Percentiles rank a stretch among this genome's conserved stretches.
Evolutionary conservation across 2,888 invertebrate species (phyloP).

Genomic region (Serripes groenlandicus): DNA sequence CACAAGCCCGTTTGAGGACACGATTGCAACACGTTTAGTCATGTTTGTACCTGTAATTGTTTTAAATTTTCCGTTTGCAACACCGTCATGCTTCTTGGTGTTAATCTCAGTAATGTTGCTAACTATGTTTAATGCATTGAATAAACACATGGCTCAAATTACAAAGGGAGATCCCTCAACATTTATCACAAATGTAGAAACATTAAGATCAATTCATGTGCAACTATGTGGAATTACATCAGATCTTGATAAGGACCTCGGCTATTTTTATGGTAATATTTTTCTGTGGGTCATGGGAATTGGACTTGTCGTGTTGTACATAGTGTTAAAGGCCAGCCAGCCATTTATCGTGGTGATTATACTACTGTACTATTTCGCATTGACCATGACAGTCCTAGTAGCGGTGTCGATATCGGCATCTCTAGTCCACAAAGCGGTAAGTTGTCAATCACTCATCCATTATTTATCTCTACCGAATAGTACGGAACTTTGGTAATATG

Average conservation of each 20-base stretch:
- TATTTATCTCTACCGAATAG: too few relatives aligned
- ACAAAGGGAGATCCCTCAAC: not conserved
- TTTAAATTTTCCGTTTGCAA: not conserved
- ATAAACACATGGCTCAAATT: not conserved
- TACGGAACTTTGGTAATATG: too few relatives aligned
- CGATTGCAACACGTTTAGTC: not conserved
- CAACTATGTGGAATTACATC: conserved; percentile 1
- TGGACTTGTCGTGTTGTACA: not conserved
- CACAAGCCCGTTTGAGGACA: not conserved
- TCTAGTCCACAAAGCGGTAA: conserved; percentile 4
- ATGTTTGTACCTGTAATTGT: not conserved
- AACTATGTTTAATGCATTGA: not conserved
- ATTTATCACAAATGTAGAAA: not conserved
- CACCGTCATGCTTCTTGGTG: conserved; percentile 5
- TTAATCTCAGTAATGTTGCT: conserved; percentile 4
- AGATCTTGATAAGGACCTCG: conserved; percentile 2
- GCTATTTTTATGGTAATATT: conserved; percentile 5
- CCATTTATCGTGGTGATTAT: not conserved
- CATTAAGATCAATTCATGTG: not conserved
- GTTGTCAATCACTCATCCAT: too few relatives aligned
- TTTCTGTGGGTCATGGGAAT: not conserved
- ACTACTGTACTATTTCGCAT: not conserved
- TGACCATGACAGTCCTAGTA: not conserved
- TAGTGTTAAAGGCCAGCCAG: not conserved
- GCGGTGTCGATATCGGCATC: conserved; percentile 4